phyloP scores from a whole-genome alignment of 2,797 vertebrate species.

The Allobates femoralis region DNA sequence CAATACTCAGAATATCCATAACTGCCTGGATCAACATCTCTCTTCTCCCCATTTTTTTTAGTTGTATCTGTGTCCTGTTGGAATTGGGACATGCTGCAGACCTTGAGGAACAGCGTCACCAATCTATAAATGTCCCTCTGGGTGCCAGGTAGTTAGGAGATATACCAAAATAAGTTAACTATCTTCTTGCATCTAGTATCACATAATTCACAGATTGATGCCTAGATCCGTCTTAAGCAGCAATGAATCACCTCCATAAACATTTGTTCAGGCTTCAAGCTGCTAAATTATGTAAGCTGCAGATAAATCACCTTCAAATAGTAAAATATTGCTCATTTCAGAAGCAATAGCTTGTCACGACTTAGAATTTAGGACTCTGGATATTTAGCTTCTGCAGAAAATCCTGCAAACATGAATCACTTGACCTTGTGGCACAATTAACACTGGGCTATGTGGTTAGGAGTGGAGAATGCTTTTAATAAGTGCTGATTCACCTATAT shows the following conservation, averaged over 20 bases:
- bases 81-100: no score
- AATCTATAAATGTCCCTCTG: no score
- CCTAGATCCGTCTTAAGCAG: neutral
- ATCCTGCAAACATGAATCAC: neutral
- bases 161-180: neutral
- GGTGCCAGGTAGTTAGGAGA: no score
- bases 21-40: no score
- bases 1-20: no score
- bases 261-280: neutral
- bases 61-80: no score
- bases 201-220: neutral
- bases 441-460: neutral
- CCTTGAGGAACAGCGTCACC: no score
- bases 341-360: neutral
- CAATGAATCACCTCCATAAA: neutral
- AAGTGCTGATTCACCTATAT: neutral
- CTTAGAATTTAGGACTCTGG: neutral
- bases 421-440: neutral
- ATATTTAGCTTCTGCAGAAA: neutral
- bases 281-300: neutral
- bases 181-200: neutral
- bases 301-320: slow-evolving; percentile 6
- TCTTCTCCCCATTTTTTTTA: no score
- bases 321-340: neutral
- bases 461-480: neutral